These are phyloP conservation scores for Delphinus delphis DNA, from an alignment of 2,113 vertebrate species.

Conservation along the genomic window DNA sequence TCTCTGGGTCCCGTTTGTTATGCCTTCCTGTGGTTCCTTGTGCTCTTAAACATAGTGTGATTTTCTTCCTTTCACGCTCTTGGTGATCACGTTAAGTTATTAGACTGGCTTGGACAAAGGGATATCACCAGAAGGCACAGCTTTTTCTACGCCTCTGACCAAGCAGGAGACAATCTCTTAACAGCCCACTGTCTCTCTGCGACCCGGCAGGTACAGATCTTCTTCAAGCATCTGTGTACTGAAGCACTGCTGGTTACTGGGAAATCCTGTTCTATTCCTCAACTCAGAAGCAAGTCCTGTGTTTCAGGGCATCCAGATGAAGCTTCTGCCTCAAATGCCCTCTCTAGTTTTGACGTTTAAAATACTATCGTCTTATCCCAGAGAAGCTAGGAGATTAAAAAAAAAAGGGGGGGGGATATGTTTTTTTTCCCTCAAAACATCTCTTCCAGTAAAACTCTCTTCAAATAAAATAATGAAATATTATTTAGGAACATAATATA, in stretches of 20 bases:
- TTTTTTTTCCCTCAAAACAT: not conserved
- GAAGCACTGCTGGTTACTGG: not conserved
- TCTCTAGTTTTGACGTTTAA: not conserved
- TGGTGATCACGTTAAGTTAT: not conserved
- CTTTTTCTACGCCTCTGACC: not conserved
- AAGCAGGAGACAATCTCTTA: not conserved
- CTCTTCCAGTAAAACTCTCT: not conserved
- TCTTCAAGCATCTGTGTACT: not conserved
- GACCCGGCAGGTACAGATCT: fast-evolving
- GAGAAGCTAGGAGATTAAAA: not conserved
- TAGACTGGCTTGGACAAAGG: not conserved
- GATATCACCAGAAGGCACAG: not conserved
- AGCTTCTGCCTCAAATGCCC: not conserved
- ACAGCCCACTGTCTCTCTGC: not conserved
- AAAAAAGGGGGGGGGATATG: fast-evolving
- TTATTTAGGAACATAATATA: not conserved
- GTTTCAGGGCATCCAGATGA: not conserved
- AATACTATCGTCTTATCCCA: not conserved
- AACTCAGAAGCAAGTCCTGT: not conserved
- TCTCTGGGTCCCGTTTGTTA: not conserved
- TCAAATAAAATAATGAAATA: not conserved
- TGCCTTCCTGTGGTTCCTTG: not conserved
- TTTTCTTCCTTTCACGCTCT: not conserved
- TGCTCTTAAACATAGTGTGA: fast-evolving
- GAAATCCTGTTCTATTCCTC: not conserved